Percentiles rank a stretch among this genome's conserved stretches.
Conservation (phyloP, 30 jellyfish, hydroid and myxozoan genomes). For the Cassiopea andromeda region DNA sequence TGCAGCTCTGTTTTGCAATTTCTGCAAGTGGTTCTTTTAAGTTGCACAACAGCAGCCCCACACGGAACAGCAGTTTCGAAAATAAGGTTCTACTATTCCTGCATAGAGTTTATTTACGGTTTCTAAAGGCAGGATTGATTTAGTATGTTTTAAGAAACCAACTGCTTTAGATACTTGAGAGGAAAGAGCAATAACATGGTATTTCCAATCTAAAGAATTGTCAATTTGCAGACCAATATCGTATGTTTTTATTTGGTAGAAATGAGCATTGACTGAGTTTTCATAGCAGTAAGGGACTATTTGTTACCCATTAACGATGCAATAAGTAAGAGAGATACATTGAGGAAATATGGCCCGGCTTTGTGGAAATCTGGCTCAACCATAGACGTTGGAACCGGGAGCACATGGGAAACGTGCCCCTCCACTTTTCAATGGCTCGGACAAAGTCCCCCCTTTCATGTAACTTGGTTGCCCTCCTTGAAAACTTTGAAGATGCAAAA, state of each 20-base stretch:
- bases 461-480: no score
- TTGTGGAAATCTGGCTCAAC: no score
- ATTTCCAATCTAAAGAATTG: not conserved
- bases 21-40: slow-evolving; percentile 32
- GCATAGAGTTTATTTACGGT: not conserved
- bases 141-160: not conserved
- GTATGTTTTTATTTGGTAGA: not conserved
- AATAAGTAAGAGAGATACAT: no score
- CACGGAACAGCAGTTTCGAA: not conserved
- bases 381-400: no score
- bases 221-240: not conserved
- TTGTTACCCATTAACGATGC: not conserved
- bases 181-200: not conserved
- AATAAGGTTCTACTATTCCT: not conserved
- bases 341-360: no score
- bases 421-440: no score
- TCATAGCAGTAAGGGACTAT: not conserved
- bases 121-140: not conserved
- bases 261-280: not conserved
- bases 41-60: slow-evolving; percentile 44
- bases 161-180: not conserved
- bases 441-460: no score
- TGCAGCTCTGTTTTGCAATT: slow-evolving; percentile 13
- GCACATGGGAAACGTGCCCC: no score
- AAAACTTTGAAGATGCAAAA: no score